phyloP scores from a whole-genome alignment of 1,140 invertebrate species.

The Apis dorsata region DNA sequence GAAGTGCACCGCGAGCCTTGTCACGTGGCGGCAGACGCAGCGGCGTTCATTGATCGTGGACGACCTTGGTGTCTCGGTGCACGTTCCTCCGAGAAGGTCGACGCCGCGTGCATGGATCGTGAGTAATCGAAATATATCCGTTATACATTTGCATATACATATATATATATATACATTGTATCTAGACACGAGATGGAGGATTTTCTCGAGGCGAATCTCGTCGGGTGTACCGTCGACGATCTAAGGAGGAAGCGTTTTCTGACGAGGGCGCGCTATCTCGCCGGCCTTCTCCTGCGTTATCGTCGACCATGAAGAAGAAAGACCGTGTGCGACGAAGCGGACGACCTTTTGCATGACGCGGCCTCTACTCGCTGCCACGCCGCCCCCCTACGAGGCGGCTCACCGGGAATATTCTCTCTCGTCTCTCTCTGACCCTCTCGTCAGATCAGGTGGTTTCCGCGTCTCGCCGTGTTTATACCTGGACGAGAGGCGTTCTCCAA shows the following conservation, averaged over 20 bases:
- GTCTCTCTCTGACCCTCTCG: no score
- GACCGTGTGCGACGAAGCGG: not conserved
- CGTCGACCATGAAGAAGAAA: conserved; percentile 4
- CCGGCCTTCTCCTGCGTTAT: conserved; percentile 4
- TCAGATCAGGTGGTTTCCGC: not conserved
- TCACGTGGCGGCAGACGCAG: conserved; percentile 66
- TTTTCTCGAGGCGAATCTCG: no score
- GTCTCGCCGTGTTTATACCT: conserved; percentile 35
- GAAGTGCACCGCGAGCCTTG: conserved; percentile 33
- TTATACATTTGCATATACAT: no score
- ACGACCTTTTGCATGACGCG: conserved; percentile 4
- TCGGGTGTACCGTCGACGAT: not conserved
- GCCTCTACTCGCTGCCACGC: not conserved
- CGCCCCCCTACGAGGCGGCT: not conserved
- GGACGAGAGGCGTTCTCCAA: conserved; percentile 60
- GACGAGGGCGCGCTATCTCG: conserved; percentile 6
- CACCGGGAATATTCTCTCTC: not conserved
- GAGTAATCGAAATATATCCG: not conserved
- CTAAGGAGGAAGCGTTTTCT: not conserved
- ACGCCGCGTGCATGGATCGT: conserved; percentile 26
- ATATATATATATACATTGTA: no score
- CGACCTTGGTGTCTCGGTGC: conserved; percentile 54
- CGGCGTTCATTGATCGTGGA: conserved; percentile 53
- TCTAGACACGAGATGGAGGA: no score
- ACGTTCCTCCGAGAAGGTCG: conserved; percentile 28